These are phyloP conservation scores for Phlogophora meticulosa DNA, from an alignment of 2,888 invertebrate genomes.

Conservation along the genomic window DNA sequence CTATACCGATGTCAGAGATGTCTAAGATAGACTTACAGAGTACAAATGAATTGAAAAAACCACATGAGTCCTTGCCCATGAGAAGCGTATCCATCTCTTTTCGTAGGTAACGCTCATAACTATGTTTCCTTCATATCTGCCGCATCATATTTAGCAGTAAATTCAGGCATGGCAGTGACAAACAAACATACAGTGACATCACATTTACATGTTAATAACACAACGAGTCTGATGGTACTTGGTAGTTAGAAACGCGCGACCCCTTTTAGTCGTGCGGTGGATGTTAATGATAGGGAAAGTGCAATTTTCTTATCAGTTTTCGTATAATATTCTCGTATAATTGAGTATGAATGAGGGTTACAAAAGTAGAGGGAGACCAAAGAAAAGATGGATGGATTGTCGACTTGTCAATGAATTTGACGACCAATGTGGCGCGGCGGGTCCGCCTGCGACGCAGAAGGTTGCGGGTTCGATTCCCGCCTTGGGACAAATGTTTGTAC, in stretches of 20 bases:
- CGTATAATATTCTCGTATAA: not conserved
- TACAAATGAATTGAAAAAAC: no score
- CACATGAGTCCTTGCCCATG: not conserved
- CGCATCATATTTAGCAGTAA: slow-evolving; percentile 39
- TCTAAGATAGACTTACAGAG: no score
- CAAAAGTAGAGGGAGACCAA: no score
- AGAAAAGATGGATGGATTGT: no score
- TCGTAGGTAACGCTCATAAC: not conserved
- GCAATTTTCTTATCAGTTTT: not conserved
- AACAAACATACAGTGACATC: slow-evolving; percentile 57
- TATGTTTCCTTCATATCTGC: slow-evolving; percentile 15
- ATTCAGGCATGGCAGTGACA: slow-evolving; percentile 34
- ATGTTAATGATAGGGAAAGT: slow-evolving; percentile 27
- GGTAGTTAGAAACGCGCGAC: slow-evolving; percentile 59
- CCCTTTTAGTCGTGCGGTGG: slow-evolving; percentile 55
- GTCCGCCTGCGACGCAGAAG: no score
- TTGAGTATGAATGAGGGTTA: no score
- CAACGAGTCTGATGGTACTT: slow-evolving; percentile 62
- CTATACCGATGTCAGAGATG: no score
- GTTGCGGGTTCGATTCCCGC: no score
- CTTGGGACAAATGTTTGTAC: no score
- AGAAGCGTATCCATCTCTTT: not conserved
- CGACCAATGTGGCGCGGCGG: no score
- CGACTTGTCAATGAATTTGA: no score
- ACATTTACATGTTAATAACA: slow-evolving; percentile 65